Percentiles rank a stretch among this genome's conserved stretches.
These are phyloP conservation scores for Crepidodera aurea DNA, from an alignment of 2,888 invertebrate genomes.

Conservation along the genomic window DNA sequence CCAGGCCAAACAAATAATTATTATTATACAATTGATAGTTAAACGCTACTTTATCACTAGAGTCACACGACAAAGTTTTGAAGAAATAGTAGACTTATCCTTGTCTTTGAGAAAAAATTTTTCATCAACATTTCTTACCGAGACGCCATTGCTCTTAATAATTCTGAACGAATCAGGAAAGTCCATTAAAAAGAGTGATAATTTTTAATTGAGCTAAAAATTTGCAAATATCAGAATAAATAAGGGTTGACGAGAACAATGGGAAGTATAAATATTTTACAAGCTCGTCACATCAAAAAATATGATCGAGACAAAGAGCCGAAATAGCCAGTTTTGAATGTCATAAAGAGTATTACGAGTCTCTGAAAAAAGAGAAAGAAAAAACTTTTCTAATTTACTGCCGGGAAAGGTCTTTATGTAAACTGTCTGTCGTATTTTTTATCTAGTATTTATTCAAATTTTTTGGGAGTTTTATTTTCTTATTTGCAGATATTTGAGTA, in stretches of 20 bases:
- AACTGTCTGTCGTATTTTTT: conserved; percentile 24
- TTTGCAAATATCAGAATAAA: conserved; percentile 5
- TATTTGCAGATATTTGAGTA: neutral
- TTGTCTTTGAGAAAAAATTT: no score
- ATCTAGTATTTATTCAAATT: conserved; percentile 25
- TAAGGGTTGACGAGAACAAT: neutral
- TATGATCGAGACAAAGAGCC: conserved; percentile 17
- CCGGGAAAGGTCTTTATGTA: conserved; percentile 15
- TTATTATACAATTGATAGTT: no score
- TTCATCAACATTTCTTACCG: no score
- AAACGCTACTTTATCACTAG: no score
- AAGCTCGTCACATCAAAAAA: conserved; percentile 19
- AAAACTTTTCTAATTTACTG: conserved; percentile 22
- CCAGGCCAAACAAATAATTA: no score
- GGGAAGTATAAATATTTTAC: conserved; percentile 8
- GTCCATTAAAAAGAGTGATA: no score
- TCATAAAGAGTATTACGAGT: conserved; percentile 15
- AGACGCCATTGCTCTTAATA: no score
- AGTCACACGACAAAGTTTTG: no score
- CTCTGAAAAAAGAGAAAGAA: neutral
- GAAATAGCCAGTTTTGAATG: conserved; percentile 1
- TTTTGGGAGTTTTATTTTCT: neutral
- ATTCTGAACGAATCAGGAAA: no score
- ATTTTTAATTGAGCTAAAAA: neutral
- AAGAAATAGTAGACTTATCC: no score